A percentile compares a stretch with the other conserved stretches of the same genome.
These are phyloP conservation scores for Eilema sororculum DNA, from an alignment of 2,888 invertebrate species.

Conservation along the genomic window DNA sequence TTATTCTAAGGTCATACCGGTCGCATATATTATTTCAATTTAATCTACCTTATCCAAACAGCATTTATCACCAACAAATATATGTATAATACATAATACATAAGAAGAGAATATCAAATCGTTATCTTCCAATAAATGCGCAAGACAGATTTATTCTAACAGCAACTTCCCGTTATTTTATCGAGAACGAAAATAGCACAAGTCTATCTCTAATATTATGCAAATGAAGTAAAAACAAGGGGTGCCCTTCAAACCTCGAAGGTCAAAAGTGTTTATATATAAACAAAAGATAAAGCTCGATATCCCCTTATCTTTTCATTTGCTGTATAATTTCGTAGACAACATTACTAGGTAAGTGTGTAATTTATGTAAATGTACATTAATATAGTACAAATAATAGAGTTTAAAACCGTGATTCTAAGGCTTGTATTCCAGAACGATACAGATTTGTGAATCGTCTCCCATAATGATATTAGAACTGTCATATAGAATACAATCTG, in stretches of 20 bases:
- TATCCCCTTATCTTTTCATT: slow-evolving; percentile 43
- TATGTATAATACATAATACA: background rate
- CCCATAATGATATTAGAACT: too few species aligned
- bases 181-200: slow-evolving; percentile 20
- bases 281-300: slow-evolving; percentile 49
- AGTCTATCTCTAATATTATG: slow-evolving; percentile 23
- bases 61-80: background rate
- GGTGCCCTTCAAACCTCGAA: slow-evolving; percentile 60
- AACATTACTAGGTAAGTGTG: slow-evolving; percentile 7
- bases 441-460: too few species aligned
- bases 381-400: slow-evolving; percentile 14
- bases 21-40: too few species aligned
- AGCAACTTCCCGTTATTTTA: slow-evolving; percentile 15
- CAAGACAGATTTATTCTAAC: slow-evolving; percentile 8
- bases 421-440: too few species aligned
- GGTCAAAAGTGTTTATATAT: slow-evolving; percentile 60
- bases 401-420: too few species aligned
- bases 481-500: too few species aligned
- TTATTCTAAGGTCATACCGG: too few species aligned
- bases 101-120: background rate
- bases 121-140: background rate
- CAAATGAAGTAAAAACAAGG: slow-evolving; percentile 39
- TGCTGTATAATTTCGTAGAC: slow-evolving; percentile 28
- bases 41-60: background rate
- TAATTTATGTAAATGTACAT: slow-evolving; percentile 12